Evolutionary conservation across 2,888 invertebrate species (phyloP), one percentile per base, ranked within the genome.

Genomic region (Eurytoma californica): DNA sequence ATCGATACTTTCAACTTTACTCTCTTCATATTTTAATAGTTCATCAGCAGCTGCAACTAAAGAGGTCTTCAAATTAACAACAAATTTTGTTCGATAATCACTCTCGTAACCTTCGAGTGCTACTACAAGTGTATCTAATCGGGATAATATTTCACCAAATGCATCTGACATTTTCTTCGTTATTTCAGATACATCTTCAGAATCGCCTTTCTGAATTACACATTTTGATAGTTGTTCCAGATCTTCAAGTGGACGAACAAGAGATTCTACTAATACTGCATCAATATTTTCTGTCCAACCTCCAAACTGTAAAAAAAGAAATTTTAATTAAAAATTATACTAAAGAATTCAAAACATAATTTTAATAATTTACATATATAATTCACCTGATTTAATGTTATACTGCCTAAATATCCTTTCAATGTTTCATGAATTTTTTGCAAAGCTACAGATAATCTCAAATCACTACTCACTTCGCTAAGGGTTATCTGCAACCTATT

Each of bases 181-280:
- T n/a, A 79, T 20, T 12, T 84, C 77, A 2, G 81, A 18, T 3
- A 47, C 18, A 0, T 78, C 81, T 18, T 74, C 72, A 4, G 60
- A 4, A 28, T 79, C 79, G 3, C 58, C 58, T n/a, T 82, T 76
- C 4, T 68, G 67, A 3, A 79, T 79, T 0, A 81, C 24, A 39
- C 77, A 80, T 39, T 79, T 80, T 4, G 85, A 67, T 13, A 73
- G 79, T 0, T 72, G 74, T 47, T 83, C 82, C 14, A 88, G 58
- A 55, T 87, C 87, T 72, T 89, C 89, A 20, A 90, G 63, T 0
- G 88, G 88, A 67, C 86, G 83, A 0, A 86, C 84, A 3, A 90
- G 79, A 5, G 88, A 86, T 72, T 90, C 89, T 3, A 90, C 85
- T 1, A 90, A 84, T 16, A 90, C 86, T 4, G 87, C 88, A 80